These are phyloP conservation scores for Archilochus colubris DNA, from an alignment of 2,113 vertebrate genomes.

Conservation along the genomic window DNA sequence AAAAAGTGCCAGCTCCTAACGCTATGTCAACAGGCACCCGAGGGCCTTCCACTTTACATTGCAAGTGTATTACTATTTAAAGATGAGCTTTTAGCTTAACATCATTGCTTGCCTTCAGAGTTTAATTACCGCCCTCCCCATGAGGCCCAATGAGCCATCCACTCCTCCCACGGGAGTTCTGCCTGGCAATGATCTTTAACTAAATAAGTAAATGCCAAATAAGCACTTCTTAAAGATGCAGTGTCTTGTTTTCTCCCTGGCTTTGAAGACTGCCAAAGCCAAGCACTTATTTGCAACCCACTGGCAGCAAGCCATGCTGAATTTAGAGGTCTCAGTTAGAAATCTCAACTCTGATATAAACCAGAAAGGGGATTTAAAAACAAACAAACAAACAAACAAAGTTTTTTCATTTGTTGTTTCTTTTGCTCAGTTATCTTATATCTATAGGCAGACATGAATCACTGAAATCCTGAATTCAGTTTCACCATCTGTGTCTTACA, in stretches of 20 bases:
- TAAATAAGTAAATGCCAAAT: slow-evolving; percentile 80
- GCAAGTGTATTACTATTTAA: slow-evolving; percentile 84
- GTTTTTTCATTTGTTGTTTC: background rate
- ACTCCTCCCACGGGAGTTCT: slow-evolving; percentile 76
- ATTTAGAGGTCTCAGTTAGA: background rate
- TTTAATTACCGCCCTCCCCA: slow-evolving; percentile 89
- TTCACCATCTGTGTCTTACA: background rate
- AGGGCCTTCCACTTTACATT: slow-evolving; percentile 83
- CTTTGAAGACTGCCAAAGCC: background rate
- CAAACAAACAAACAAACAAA: background rate
- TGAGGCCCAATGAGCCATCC: slow-evolving; percentile 79
- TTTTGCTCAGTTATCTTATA: background rate
- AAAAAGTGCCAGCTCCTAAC: slow-evolving; percentile 77
- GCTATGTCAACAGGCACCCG: slow-evolving; percentile 91
- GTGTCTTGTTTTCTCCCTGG: slow-evolving; percentile 24
- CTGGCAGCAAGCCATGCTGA: background rate
- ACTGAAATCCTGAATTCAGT: background rate
- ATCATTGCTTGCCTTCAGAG: slow-evolving; percentile 77
- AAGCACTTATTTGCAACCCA: background rate
- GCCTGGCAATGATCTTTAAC: slow-evolving; percentile 79
- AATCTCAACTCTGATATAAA: background rate
- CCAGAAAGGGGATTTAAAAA: background rate
- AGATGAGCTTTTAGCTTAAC: slow-evolving; percentile 88
- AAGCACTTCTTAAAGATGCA: slow-evolving; percentile 68
- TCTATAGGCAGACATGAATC: background rate